phyloP scores from a whole-genome alignment of 2,113 vertebrate genomes.

The Colistium nudipinnis region DNA sequence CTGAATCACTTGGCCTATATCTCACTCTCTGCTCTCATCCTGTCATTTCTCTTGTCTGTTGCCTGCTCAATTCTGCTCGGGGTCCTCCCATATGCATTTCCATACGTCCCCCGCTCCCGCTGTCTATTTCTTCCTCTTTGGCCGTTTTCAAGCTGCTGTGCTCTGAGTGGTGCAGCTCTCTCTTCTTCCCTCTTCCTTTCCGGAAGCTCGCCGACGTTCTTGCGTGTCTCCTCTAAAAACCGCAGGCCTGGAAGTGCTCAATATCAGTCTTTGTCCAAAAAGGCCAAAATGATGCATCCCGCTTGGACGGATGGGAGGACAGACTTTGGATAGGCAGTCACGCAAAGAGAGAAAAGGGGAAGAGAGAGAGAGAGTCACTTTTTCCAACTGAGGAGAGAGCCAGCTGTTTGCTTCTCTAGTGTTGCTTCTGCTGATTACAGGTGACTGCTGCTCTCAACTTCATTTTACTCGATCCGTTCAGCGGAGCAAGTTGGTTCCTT shows the following conservation, averaged over 20 bases:
- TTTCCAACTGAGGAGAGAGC: conserved; percentile 8
- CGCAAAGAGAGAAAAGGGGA: conserved; percentile 25
- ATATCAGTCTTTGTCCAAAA: conserved; percentile 27
- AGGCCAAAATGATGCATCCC: conserved; percentile 28
- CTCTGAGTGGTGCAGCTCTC: conserved; percentile 69
- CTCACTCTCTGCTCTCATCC: conserved; percentile 45
- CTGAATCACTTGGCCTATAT: conserved; percentile 66
- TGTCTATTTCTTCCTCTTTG: conserved; percentile 49
- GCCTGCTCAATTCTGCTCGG: conserved; percentile 51
- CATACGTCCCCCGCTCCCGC: conserved; percentile 35
- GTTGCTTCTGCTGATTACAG: conserved; percentile 22
- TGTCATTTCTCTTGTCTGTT: conserved; percentile 34
- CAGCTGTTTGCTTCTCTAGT: conserved; percentile 5
- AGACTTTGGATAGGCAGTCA: conserved; percentile 32
- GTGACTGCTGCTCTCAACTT: conserved; percentile 23
- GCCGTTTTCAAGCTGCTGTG: conserved; percentile 46
- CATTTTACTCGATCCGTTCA: conserved; percentile 13
- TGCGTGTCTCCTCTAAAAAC: conserved; percentile 24
- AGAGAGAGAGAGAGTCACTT: conserved; percentile 2
- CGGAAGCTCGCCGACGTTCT: conserved; percentile 59
- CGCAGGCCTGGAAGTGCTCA: conserved; percentile 35
- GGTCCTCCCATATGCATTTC: conserved; percentile 15
- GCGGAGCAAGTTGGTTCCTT: background rate
- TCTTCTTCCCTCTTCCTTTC: conserved; percentile 67
- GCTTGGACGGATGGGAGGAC: conserved; percentile 40